Evolutionary conservation across 2,888 invertebrate species (phyloP).

Genomic region (Branchinecta sandiegonensis): DNA sequence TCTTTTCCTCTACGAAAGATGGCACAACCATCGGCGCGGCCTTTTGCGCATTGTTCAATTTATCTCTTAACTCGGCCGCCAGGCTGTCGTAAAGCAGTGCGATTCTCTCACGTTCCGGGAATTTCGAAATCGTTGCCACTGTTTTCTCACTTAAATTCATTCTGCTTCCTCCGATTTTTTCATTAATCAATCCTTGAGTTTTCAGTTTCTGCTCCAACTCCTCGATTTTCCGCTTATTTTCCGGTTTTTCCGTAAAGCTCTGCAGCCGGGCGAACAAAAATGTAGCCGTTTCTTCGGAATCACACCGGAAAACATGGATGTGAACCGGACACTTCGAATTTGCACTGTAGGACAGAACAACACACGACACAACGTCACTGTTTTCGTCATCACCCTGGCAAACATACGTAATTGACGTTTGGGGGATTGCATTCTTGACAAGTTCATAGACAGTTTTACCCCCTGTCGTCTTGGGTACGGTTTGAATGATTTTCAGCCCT

Average conservation of each 20-base stretch:
- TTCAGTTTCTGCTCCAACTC: slow-evolving; percentile 54
- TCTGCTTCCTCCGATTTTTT: slow-evolving; percentile 70
- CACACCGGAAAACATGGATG: slow-evolving; percentile 70
- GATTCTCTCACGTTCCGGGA: slow-evolving; percentile 36
- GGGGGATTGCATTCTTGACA: slow-evolving; percentile 86
- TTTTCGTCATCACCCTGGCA: slow-evolving; percentile 50
- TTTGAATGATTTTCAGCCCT: slow-evolving; percentile 86
- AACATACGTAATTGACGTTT: slow-evolving; percentile 80
- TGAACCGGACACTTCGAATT: slow-evolving; percentile 86
- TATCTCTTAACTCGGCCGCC: slow-evolving; percentile 73
- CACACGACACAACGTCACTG: slow-evolving; percentile 84
- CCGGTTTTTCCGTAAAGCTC: slow-evolving; percentile 60
- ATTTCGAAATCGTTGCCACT: slow-evolving; percentile 34
- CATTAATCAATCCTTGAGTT: slow-evolving; percentile 42
- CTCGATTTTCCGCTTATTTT: slow-evolving; percentile 68
- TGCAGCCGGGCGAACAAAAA: slow-evolving; percentile 70
- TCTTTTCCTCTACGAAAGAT: slow-evolving; percentile 37
- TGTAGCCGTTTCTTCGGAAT: slow-evolving; percentile 80
- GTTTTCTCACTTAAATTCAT: slow-evolving; percentile 55
- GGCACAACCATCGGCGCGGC: slow-evolving; percentile 67
- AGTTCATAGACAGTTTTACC: slow-evolving; percentile 37
- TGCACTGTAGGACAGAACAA: slow-evolving; percentile 82
- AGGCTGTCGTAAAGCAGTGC: slow-evolving; percentile 75
- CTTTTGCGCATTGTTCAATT: slow-evolving; percentile 41
- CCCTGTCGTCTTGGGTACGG: slow-evolving; percentile 37